Evolutionary conservation across 2,113 vertebrate species (phyloP).

Genomic region (Cavia porcellus): DNA sequence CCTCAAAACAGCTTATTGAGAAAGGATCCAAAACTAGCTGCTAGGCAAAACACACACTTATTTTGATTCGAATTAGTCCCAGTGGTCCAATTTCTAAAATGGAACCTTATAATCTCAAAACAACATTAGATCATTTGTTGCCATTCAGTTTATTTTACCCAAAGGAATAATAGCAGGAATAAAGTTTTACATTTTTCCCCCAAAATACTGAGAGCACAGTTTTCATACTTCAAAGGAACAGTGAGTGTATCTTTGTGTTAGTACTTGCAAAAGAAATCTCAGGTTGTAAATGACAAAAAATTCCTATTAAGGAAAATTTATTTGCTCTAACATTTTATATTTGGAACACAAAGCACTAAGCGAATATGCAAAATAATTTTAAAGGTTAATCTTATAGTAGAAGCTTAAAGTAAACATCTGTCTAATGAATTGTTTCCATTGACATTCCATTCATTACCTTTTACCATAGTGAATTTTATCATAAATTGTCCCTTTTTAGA

Average conservation of each 20-base stretch:
- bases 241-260: neutral
- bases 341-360: neutral
- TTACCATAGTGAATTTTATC: neutral
- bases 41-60: neutral
- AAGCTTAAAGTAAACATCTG: neutral
- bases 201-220: neutral
- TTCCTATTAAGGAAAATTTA: neutral
- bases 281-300: neutral
- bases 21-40: neutral
- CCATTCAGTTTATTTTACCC: neutral
- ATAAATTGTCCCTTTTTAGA: neutral
- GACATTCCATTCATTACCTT: neutral
- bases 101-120: neutral
- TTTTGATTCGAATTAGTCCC: neutral
- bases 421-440: neutral
- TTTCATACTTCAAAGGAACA: neutral
- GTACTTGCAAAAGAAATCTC: neutral
- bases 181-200: neutral
- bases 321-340: neutral
- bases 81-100: neutral
- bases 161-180: neutral
- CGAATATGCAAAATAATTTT: neutral
- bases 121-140: neutral
- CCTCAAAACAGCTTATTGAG: neutral
- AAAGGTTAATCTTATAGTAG: neutral